These are phyloP conservation scores for Apodemus sylvaticus DNA, from an alignment of 2,113 vertebrate species.

Conservation along the genomic window DNA sequence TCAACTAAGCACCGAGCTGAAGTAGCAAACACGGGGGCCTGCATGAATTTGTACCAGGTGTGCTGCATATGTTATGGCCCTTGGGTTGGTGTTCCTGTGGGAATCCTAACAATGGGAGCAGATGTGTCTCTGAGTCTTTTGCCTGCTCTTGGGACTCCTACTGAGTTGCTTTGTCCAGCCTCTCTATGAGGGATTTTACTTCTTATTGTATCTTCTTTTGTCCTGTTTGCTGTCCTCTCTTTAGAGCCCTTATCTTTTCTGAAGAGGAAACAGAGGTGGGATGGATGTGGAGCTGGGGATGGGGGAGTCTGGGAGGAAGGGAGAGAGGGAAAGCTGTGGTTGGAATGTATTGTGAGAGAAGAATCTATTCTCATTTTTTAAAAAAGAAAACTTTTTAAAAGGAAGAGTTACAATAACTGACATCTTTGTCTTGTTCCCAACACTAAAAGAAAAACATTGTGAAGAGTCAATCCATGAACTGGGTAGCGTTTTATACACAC, in stretches of 20 bases:
- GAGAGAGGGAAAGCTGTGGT: neutral
- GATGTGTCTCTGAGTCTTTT: too few relatives aligned
- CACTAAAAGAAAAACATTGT: neutral
- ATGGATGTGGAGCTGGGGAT: neutral
- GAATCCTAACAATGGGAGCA: too few relatives aligned
- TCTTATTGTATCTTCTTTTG: neutral
- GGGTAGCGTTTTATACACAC: neutral
- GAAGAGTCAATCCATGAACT: neutral
- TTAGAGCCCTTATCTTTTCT: neutral
- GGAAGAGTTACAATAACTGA: neutral
- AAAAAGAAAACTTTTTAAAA: too few relatives aligned
- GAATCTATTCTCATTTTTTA: neutral
- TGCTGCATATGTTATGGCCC: too few relatives aligned
- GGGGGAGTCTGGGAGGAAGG: too few relatives aligned
- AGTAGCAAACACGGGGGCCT: too few relatives aligned
- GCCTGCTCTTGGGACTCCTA: too few relatives aligned
- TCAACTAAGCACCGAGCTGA: too few relatives aligned
- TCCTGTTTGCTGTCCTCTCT: neutral
- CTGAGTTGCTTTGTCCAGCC: too few relatives aligned
- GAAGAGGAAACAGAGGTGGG: neutral
- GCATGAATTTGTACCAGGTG: too few relatives aligned
- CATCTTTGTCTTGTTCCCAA: neutral
- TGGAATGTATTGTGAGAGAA: neutral
- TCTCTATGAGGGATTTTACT: too few relatives aligned
- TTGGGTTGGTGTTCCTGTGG: too few relatives aligned